Conservation (phyloP, 2,797 vertebrate genomes). For the Rhabdomys pumilio region DNA sequence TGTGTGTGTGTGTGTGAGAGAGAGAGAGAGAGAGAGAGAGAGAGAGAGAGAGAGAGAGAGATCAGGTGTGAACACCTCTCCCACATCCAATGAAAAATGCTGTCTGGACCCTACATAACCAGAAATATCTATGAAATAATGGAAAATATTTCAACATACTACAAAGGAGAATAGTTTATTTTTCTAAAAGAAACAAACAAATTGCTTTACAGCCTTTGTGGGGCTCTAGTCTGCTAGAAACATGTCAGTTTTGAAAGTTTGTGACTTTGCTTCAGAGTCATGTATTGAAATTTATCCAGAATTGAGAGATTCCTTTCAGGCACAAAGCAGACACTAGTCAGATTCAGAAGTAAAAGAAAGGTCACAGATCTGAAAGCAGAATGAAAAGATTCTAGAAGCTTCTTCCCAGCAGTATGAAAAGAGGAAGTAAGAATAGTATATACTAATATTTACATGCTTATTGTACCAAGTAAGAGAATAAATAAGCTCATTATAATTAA, state of each 20-base stretch:
- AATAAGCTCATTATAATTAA: background rate
- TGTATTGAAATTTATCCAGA: background rate
- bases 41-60: too few relatives aligned
- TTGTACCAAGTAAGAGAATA: background rate
- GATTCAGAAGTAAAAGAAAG: background rate
- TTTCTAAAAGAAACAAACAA: background rate
- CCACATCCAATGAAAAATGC: background rate
- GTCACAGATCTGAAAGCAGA: background rate
- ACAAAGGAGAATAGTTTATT: background rate
- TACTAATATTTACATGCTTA: background rate
- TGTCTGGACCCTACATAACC: background rate
- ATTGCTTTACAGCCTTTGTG: fast-evolving
- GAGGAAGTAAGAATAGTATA: background rate
- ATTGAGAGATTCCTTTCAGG: background rate
- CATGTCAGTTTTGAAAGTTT: background rate
- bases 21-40: too few relatives aligned
- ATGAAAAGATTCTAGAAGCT: background rate
- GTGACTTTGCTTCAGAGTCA: background rate
- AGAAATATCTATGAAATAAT: background rate
- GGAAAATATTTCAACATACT: background rate
- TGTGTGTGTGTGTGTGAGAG: too few relatives aligned
- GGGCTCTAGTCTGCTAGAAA: background rate
- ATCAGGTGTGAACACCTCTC: too few relatives aligned
- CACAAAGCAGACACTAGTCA: background rate
- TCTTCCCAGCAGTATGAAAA: background rate